Conservation (phyloP, 2,113 vertebrate species). For the Lamprologus speciosus region DNA sequence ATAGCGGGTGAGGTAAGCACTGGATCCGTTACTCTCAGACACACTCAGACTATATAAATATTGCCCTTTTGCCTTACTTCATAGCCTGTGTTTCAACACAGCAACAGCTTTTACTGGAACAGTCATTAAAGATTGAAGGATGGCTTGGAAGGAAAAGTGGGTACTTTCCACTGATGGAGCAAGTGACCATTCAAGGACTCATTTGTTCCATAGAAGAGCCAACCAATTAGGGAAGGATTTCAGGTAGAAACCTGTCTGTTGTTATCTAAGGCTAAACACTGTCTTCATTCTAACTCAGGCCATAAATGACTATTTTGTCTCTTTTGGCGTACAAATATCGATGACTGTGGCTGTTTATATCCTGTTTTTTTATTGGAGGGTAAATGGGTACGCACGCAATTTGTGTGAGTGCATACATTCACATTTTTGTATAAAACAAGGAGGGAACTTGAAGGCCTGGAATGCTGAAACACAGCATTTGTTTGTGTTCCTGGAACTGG, state of each 20-base stretch:
- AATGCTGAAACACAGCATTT: not conserved
- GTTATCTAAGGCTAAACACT: not conserved
- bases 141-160: conserved; percentile 36
- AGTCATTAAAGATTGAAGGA: conserved; percentile 50
- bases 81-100: conserved; percentile 35
- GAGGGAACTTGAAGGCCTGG: not conserved
- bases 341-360: not conserved
- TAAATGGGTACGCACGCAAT: not conserved
- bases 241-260: conserved; percentile 24
- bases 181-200: conserved; percentile 34
- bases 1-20: conserved; percentile 34
- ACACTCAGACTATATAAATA: conserved; percentile 42
- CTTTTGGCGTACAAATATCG: not conserved
- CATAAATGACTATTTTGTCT: not conserved
- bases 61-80: conserved; percentile 31
- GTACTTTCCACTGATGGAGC: conserved; percentile 45
- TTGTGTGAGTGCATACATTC: not conserved
- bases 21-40: conserved; percentile 22
- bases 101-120: conserved; percentile 41
- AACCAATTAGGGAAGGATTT: conserved; percentile 7
- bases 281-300: not conserved
- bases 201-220: conserved; percentile 33
- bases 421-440: not conserved
- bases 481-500: conserved; percentile 1
- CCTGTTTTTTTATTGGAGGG: not conserved